Evolutionary conservation across 2,113 vertebrate genomes (phyloP), one percentile per base, ranked within the genome.

Genomic region (Carettochelys insculpta): DNA sequence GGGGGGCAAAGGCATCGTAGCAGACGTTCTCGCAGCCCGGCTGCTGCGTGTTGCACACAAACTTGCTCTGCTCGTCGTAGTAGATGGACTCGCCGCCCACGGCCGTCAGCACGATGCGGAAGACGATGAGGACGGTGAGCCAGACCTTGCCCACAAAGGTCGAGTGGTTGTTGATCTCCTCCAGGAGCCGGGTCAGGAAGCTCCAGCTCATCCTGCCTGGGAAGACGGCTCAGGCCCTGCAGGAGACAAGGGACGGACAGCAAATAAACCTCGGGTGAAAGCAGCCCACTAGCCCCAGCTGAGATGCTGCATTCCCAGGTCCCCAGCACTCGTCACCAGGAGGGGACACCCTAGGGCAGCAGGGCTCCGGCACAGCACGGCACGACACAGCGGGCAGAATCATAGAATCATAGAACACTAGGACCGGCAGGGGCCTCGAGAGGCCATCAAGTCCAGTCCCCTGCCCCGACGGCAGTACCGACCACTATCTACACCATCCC

Each of bases 91-190:
- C 99, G 0, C 98, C 99, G 1, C 98, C 99, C 16, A 99, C 98
- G 0, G 98, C 98, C 0, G 98, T 99, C 95, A 99, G 96, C 87
- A 99, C 98, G 2, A 99, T 99, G 89, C 99, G 98, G 97, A 99
- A 99, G 68, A 99, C 92, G 12, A 99, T 98, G 87, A 99, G 98
- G 80, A 98, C 95, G 0, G 98, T 98, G 85, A 99, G 97, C 99
- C 99, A 99, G 91, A 99, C 96, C 97, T 99, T 99, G 77, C 98
- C 98, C 91, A 99, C 98, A 0, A 99, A 99, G 77, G 98, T 99
- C 13, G 98, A 99, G 95, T 99, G 99, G 93, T 99, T 98, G 96
- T 98, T 98, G 95, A 99, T 99, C 97, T 99, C 98, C 82, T 99
- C 98, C 89, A 99, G 97, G 88, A 99, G 97, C 45, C 98, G 98